Evolutionary conservation across 2,888 invertebrate species (phyloP), one percentile per base, ranked within the genome.

Genomic region (Perizoma flavofasciatum): DNA sequence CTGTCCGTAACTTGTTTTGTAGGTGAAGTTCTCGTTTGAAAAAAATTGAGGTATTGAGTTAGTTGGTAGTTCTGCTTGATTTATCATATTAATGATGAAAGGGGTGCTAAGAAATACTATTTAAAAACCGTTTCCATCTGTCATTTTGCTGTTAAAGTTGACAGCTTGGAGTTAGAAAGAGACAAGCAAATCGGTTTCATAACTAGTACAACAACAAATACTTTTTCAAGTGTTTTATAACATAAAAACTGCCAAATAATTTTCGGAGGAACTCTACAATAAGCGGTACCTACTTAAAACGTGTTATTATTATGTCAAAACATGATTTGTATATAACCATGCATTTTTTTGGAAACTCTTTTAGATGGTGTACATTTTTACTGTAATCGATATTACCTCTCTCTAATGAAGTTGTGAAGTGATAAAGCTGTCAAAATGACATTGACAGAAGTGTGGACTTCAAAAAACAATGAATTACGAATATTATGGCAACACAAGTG

Each of bases 341-440:
- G 51, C 43, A 48, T 54, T 52, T 48, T 56, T 55, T 6, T 22
- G 7, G 11, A 46, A 46, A 2, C 22, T 45, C 22, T 46, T 46
- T 44, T 50, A 35, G 32, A 57, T 41, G 34, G 10, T 55, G 58
- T 50, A 49, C 53, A 49, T 22, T 6, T 59, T 47, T 55, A 39
- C 45, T 32, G 6, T 49, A 54, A 45, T 49, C 49, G 35, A n/a
- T 54, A 49, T 32, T 59, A 59, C 54, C 54, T 54, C 59, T 50
- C n/a, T 40, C 37, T 11, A 39, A 34, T 11, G 4, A 49, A 44
- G 44, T 41, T 41, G 46, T n/a, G 46, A 54, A 47, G 56, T 52
- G 56, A 45, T 41, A 0, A 9, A 54, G 34, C 49, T 54, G 57
- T 61, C 61, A 61, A 46, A 61, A 44, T 58, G 58, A 53, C 55